Percentiles rank a stretch among this genome's conserved stretches.
Conservation (phyloP, 2,113 vertebrate species). For the Xiphophorus maculatus region DNA sequence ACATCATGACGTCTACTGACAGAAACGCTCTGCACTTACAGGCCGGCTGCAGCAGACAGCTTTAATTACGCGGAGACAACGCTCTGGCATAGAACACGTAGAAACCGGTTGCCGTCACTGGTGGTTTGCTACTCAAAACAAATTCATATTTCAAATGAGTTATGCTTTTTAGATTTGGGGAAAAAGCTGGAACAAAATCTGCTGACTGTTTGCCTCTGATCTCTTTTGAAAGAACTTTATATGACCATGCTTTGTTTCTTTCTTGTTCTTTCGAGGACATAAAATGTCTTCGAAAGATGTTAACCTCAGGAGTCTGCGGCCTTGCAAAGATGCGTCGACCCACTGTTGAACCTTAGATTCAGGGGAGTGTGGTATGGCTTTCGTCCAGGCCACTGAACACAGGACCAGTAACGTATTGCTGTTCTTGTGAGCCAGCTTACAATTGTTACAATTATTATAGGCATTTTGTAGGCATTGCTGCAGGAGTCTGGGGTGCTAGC, state of each 20-base stretch:
- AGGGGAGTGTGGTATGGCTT: no score
- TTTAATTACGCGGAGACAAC: constrained; percentile 42
- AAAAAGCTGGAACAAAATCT: constrained; percentile 17
- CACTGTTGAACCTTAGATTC: no score
- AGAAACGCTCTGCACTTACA: background rate
- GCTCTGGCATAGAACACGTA: constrained; percentile 23
- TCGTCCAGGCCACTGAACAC: no score
- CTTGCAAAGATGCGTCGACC: no score
- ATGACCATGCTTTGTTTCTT: background rate
- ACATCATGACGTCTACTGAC: background rate
- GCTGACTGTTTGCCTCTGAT: constrained; percentile 3
- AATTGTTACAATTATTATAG: no score
- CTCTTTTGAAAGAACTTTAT: background rate
- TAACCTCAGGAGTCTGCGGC: background rate
- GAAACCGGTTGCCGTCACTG: constrained; percentile 6
- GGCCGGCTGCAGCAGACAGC: constrained; percentile 33
- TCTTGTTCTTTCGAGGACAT: background rate
- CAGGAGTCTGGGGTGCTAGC: no score
- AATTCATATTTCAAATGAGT: constrained; percentile 15
- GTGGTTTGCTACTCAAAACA: constrained; percentile 13
- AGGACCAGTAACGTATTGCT: no score
- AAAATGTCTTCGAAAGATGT: background rate
- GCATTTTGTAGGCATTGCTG: no score
- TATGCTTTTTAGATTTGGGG: constrained; percentile 6
- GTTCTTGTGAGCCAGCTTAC: no score